Evolutionary conservation across 1,140 invertebrate genomes (phyloP), one percentile per base, ranked within the genome.

Genomic region (Manduca sexta): DNA sequence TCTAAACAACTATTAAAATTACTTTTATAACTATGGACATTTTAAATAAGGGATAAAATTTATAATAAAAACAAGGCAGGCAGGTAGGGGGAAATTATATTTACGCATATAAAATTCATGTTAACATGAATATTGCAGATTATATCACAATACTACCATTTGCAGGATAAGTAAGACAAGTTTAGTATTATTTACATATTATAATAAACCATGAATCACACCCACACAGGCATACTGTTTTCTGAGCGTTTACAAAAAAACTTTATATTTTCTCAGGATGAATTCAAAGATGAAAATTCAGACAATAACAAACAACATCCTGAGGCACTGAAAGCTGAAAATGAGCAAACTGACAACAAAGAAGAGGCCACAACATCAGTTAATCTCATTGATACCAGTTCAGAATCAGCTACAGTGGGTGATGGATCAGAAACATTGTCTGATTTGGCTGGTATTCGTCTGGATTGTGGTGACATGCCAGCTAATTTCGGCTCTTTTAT

Each of bases 201-300:
- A n/a, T 5, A 4, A 31, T 31, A 31, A 3, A 31, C n/a, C n/a
- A 1, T 2, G 12, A 10, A 31, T n/a, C 30, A 2, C 30, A 31
- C 0, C n/a, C n/a, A n/a, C n/a, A n/a, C n/a, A n/a, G n/a, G n/a
- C n/a, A n/a, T n/a, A n/a, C n/a, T n/a, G n/a, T n/a, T n/a, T n/a
- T n/a, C n/a, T n/a, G n/a, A n/a, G n/a, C n/a, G n/a, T n/a, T n/a
- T n/a, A n/a, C n/a, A n/a, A 31, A n/a, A 35, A 11, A 5, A 42
- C n/a, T 38, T 13, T 40, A 45, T 42, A 52, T 14, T 26, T 46
- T 64, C 62, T 14, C 53, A 87, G 85, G 84, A 86, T 69, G 86
- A 88, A 55, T 88, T 79, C 48, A 87, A 83, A 69, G 86, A 88
- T 69, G 70, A 83, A 4, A 56, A 55, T 37, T 58, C 52, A 35